phyloP scores from a whole-genome alignment of 2,797 vertebrate species.

The Halcyon badia region DNA sequence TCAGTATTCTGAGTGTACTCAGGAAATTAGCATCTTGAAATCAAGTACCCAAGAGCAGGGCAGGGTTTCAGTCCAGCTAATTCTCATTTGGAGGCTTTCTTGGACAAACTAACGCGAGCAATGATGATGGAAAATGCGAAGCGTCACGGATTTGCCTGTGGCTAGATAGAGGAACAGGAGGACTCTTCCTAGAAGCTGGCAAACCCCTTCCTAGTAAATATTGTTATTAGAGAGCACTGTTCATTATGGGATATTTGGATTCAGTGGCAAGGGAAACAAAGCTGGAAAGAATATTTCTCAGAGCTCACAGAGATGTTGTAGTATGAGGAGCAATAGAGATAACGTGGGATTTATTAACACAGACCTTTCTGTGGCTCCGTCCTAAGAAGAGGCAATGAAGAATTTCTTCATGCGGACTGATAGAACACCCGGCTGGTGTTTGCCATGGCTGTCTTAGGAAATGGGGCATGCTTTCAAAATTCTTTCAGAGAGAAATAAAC shows the following conservation, averaged over 20 bases:
- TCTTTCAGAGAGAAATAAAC: not conserved
- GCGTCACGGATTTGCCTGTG: not conserved
- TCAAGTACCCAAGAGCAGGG: not conserved
- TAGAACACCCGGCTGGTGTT: not conserved
- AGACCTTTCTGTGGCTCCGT: not conserved
- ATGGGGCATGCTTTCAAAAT: not conserved
- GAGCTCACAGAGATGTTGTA: not conserved
- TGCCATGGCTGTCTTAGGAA: not conserved
- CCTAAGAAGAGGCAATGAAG: not conserved
- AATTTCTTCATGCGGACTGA: not conserved
- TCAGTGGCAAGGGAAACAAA: not conserved
- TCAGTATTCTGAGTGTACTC: not conserved
- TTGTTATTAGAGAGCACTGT: not conserved
- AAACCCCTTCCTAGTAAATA: not conserved
- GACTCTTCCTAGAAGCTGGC: not conserved
- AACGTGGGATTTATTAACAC: accelerated
- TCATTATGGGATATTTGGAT: not conserved
- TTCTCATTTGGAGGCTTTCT: not conserved
- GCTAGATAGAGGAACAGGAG: not conserved
- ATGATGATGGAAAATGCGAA: not conserved
- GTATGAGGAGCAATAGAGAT: not conserved
- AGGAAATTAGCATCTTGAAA: not conserved
- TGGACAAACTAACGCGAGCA: not conserved
- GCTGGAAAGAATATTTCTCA: not conserved
- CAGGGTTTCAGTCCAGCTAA: not conserved